Evolutionary conservation across 2,888 invertebrate species (phyloP).

Genomic region (Lymantria monacha): DNA sequence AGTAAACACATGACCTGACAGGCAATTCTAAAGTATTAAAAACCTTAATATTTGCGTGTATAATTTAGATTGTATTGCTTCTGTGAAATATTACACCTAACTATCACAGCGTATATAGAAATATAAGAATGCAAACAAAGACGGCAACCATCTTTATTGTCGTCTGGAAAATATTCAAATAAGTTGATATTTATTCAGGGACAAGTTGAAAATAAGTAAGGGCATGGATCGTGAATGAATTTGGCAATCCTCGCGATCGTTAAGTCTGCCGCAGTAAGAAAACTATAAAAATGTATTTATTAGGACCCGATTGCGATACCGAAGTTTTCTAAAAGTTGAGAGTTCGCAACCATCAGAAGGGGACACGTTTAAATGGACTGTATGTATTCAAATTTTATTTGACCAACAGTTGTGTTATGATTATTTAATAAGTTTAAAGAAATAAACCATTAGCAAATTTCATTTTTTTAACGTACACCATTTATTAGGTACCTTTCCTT

Average conservation of each 20-base stretch:
- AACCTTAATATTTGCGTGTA: no score
- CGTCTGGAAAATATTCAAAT: slow-evolving; percentile 43
- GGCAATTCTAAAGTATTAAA: no score
- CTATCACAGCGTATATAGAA: slow-evolving; percentile 12
- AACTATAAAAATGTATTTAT: slow-evolving; percentile 34
- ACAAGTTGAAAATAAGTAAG: slow-evolving; percentile 31
- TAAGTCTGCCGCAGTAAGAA: slow-evolving; percentile 37
- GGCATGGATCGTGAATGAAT: slow-evolving; percentile 24
- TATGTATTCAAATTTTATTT: no score
- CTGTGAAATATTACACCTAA: slow-evolving; percentile 17
- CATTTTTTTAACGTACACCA: no score
- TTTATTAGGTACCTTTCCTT: no score
- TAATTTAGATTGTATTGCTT: no score
- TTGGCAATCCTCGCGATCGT: slow-evolving; percentile 41
- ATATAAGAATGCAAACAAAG: slow-evolving; percentile 16
- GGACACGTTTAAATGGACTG: no score
- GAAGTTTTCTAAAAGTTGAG: slow-evolving; percentile 6
- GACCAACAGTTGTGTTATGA: no score
- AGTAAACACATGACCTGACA: no score
- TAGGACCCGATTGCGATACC: slow-evolving; percentile 12
- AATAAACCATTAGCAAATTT: no score
- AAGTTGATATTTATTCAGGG: slow-evolving; percentile 35
- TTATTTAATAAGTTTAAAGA: no score
- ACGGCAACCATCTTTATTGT: slow-evolving; percentile 4
- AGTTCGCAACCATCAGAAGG: neutral